phyloP scores from a whole-genome alignment of 2,113 vertebrate genomes.

The Cettia cetti region DNA sequence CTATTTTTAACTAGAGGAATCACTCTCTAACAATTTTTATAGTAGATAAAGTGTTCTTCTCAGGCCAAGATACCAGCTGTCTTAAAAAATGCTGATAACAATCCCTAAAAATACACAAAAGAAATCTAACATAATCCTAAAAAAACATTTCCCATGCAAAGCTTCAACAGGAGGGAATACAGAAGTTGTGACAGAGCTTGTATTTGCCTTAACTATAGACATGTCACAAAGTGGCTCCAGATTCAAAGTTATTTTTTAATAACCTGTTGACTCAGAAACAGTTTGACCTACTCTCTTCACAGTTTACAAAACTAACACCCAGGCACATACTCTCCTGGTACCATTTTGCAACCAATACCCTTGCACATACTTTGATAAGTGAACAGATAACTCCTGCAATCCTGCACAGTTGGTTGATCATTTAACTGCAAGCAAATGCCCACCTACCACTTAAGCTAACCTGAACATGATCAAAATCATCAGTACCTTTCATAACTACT shows the following conservation, averaged over 20 bases:
- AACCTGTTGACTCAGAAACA: conserved; percentile 11
- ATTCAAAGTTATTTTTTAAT: conserved; percentile 3
- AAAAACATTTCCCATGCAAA: not conserved
- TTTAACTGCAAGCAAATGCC: conserved; percentile 11
- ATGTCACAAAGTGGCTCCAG: not conserved
- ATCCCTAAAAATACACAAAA: not conserved
- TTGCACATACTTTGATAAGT: conserved; percentile 36
- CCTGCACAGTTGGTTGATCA: conserved; percentile 21
- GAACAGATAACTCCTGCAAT: conserved; percentile 15
- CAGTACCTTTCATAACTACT: not conserved
- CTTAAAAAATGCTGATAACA: not conserved
- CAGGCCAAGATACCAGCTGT: not conserved
- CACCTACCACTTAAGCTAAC: not conserved
- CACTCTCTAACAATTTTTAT: not conserved
- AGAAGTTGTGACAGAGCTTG: not conserved
- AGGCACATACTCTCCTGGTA: not conserved
- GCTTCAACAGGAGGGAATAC: not conserved
- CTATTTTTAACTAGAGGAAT: not conserved
- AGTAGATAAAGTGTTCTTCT: not conserved
- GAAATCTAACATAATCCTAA: not conserved
- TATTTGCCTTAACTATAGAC: not conserved
- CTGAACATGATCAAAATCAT: not conserved
- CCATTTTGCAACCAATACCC: conserved; percentile 23
- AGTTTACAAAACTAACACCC: not conserved
- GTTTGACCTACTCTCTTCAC: not conserved